Evolutionary conservation across 1,140 invertebrate genomes (phyloP).

Genomic region (Centruroides sculpturatus): DNA sequence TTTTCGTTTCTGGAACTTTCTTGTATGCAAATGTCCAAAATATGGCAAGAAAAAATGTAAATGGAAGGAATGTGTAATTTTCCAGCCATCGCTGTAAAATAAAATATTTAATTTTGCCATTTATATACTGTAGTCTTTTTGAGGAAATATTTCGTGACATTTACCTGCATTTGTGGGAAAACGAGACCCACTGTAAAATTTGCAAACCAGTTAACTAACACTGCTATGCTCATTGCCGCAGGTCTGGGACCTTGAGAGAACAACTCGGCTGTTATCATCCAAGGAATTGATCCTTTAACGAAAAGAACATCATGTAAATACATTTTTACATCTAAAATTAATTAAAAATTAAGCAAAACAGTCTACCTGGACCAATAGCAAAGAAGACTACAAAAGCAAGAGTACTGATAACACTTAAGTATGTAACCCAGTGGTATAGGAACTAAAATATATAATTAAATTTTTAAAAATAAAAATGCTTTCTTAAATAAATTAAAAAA

Average conservation of each 20-base stretch:
- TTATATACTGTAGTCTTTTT: not conserved
- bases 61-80: slow-evolving; percentile 93
- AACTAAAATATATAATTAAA: slow-evolving; percentile 75
- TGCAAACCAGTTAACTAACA: slow-evolving; percentile 95
- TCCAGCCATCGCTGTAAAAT: slow-evolving; percentile 60
- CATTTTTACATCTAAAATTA: not conserved
- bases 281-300: slow-evolving; percentile 70
- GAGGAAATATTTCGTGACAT: slow-evolving; percentile 7
- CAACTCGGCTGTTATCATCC: slow-evolving; percentile 97
- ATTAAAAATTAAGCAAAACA: slow-evolving; percentile 15
- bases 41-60: slow-evolving; percentile 83
- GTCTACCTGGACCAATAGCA: slow-evolving; percentile 64
- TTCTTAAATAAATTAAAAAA: too few species aligned
- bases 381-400: slow-evolving; percentile 93
- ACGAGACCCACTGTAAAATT: slow-evolving; percentile 94
- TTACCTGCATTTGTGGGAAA: slow-evolving; percentile 83
- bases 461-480: slow-evolving; percentile 31
- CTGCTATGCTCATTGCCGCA: slow-evolving; percentile 94
- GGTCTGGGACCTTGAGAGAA: slow-evolving; percentile 93
- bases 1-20: slow-evolving; percentile 96
- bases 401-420: slow-evolving; percentile 83
- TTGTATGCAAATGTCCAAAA: slow-evolving; percentile 97
- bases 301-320: not conserved
- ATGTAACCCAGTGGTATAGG: slow-evolving; percentile 95
- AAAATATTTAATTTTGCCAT: not conserved